Base-by-base conservation (phyloP, 2,113 vertebrate genomes). In the Eupsittula cactorum region DNA sequence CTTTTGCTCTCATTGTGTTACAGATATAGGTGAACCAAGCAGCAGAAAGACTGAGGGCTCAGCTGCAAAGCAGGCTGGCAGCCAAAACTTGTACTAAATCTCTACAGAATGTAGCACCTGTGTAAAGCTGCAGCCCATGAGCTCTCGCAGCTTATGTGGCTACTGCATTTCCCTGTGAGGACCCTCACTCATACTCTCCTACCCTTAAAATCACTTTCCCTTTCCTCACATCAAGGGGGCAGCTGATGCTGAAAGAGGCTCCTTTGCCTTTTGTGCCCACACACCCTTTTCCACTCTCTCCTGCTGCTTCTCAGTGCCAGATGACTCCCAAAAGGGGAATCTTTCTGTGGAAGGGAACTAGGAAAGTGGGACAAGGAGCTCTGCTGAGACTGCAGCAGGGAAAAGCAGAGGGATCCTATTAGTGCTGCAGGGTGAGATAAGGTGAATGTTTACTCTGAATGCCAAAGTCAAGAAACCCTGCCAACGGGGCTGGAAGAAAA, bases 401-500 rank as follows among this genome's bases (percentile, higher is more conserved):
- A 84, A 90, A 88, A 71, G 71, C 18, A 90, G 49, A 77, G 28
- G 14, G 11, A 80, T 69, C 28, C 44, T 74, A 9, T 76, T 41
- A 28, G 28, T 17, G 35, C 35, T 79, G 47, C 77, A 69, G 65
- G 71, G 87, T 86, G 42, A 94, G 46, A 9, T 79, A 69, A 94
- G 92, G 77, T 53, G 52, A 95, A 70, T 16, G 27, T 11, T 74
- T 53, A 16, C 13, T 18, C 41, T 11, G n/a, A 95, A 84, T 25
- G 24, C 84, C 41, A 85, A 91, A 50, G 27, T 76, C 35, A 49
- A 67, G 50, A 64, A 88, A 94, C 64, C 25, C 69, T 90, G 35
- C 88, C 78, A 89, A 70, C 2, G 1, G n/a, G 75, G 49, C 25
- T 41, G 39, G 75, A 77, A 71, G 67, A 62, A 95, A 87, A 93